Evolutionary conservation across 1,140 invertebrate genomes (phyloP), one percentile per base, ranked within the genome.

Genomic region (Drusus annulatus): DNA sequence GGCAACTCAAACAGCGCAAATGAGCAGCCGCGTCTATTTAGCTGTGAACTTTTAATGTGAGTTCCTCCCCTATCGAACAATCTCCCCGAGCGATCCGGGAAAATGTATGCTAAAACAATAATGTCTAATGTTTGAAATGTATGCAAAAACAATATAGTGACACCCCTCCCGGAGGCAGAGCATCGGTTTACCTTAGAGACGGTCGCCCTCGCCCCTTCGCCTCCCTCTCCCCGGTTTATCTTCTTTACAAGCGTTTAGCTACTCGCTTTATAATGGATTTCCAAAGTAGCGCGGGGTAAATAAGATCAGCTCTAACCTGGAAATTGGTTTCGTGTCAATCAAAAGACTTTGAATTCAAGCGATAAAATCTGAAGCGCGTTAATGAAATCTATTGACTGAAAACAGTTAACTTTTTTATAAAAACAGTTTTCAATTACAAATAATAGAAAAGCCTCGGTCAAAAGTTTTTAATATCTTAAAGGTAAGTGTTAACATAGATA

Each of bases 61-160:
- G n/a, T 58, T 2, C 31, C 25, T 21, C 68, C 78, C 63, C 63
- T 56, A 21, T 51, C 51, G 58, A 25, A n/a, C 21, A 45, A 19
- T n/a, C 62, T 52, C 63, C 76, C 76, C 62, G 50, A 78, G 65
- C 58, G 63, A 73, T 54, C 65, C n/a, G 78, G 50, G 63, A 68
- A 82, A 83, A 83, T 83, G 76, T 83, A 83, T 83, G 81, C 81
- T 83, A 80, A 83, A 83, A 83, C 81, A 83, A 83, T 83, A 83
- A 83, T 80, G 81, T 83, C 79, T 83, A 80, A 83, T 79, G 81
- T 83, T 83, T 83, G 81, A 83, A 83, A 83, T 83, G 82, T 83
- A 83, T 83, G 82, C 82, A 83, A 83, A 83, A 83, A 83, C 82
- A 83, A 83, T 83, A 83, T 58, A 81, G 58, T 79, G 82, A 19